Percentiles rank a stretch among this genome's conserved stretches.
Evolutionary conservation across 2,113 vertebrate genomes (phyloP).

Genomic region (Brachirus orientalis): DNA sequence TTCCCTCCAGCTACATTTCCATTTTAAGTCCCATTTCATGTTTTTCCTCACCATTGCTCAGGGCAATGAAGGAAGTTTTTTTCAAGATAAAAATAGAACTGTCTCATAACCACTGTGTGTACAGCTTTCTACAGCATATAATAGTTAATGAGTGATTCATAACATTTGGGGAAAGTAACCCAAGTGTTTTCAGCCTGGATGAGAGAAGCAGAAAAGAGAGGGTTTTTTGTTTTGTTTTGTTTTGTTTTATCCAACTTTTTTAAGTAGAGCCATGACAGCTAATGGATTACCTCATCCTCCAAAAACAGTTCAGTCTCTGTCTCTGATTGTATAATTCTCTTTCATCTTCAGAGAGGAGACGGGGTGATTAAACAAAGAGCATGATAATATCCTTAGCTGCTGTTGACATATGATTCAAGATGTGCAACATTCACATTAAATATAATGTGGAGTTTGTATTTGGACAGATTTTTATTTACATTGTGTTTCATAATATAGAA

Average conservation of each 20-base stretch:
- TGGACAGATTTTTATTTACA: conserved; percentile 12
- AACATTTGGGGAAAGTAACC: conserved; percentile 26
- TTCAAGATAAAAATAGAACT: conserved; percentile 50
- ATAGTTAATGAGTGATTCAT: conserved; percentile 60
- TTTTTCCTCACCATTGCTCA: conserved; percentile 49
- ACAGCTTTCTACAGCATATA: conserved; percentile 43
- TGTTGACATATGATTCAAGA: conserved; percentile 63
- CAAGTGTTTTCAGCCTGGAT: conserved; percentile 22
- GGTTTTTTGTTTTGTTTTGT: conserved; percentile 47
- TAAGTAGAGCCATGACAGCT: conserved; percentile 69
- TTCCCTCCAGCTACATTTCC: conserved; percentile 51
- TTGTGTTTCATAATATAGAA: conserved; percentile 11
- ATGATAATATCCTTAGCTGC: conserved; percentile 46
- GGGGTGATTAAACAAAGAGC: conserved; percentile 73
- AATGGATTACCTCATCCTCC: conserved; percentile 79
- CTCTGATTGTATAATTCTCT: conserved; percentile 76
- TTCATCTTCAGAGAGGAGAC: conserved; percentile 78
- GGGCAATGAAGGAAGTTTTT: conserved; percentile 50
- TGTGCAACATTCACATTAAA: conserved; percentile 63
- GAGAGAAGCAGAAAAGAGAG: no score
- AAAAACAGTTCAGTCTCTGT: conserved; percentile 70
- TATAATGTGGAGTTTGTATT: conserved; percentile 47
- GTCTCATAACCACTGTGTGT: conserved; percentile 42
- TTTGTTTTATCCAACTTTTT: conserved; percentile 67
- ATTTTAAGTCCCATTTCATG: no score